Base-by-base conservation (phyloP, 2,888 invertebrate genomes). In the Bembecia ichneumoniformis region DNA sequence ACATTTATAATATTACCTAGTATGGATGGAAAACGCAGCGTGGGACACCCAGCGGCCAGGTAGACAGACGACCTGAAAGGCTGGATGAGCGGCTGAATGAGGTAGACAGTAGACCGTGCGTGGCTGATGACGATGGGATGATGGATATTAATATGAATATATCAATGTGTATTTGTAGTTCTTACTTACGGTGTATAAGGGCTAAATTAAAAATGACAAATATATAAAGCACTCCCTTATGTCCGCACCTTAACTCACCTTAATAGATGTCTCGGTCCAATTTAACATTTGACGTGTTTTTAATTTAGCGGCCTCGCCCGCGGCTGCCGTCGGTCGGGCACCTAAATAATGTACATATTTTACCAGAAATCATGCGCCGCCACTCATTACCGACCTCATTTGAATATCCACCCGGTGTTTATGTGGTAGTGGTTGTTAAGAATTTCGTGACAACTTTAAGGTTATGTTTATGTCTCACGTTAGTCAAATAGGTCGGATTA, bases 191-290 rank as follows among this genome's bases (percentile, higher is more conserved):
- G 17, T 16, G 10, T 20, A 40, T 46, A 16, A 34, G 34, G 10
- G 11, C 11, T 20, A 45, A 49, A 35, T 51, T 35, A 20, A 43
- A 35, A 20, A 20, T 20, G 20, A 20, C 20, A 11, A 52, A 20
- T 17, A 13, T 46, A 14, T 11, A 46, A 44, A 36, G 44, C 45
- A n/a, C 51, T 50, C 53, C 67, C 68, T 43, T 68, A 56, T 78
- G 64, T 57, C 54, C 70, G 46, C 58, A 49, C 53, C 82, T 57
- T 68, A 62, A 69, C 61, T 55, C 65, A 68, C 74, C 78, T 83
- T 86, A 86, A 87, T 87, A 87, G 87, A 86, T 86, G 82, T 87
- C 82, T 82, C 84, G 82, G 77, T 76, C 86, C 87, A 86, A 86
- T 87, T 87, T 87, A 84, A 76, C 77, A 78, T 84, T 82, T 86